These are phyloP conservation scores for Gobio occitaniae DNA, from an alignment of 2,797 vertebrate genomes.

Conservation along the genomic window DNA sequence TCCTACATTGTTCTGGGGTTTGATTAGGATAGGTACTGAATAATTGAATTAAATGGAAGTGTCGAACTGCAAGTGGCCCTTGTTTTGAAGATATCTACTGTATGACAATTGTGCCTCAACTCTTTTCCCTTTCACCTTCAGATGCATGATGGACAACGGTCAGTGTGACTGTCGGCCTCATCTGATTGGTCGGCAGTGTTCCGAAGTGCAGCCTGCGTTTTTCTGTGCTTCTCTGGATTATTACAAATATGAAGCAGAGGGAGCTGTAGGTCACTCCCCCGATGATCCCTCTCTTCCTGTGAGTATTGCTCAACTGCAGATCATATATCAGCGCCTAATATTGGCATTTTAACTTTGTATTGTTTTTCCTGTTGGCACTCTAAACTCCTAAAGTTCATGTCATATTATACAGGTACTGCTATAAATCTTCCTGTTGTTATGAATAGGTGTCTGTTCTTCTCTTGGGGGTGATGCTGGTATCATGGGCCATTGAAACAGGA, in stretches of 20 bases:
- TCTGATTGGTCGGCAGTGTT: conserved; percentile 83
- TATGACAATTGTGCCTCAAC: background rate
- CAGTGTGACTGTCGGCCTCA: conserved; percentile 86
- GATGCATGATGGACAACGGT: conserved; percentile 84
- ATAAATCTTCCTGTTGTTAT: conserved; percentile 37
- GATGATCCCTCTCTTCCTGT: conserved; percentile 79
- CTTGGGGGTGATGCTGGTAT: conserved; percentile 33
- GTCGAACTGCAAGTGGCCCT: background rate
- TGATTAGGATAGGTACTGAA: background rate
- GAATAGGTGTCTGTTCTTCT: conserved; percentile 22
- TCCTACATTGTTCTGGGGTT: background rate
- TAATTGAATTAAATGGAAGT: background rate
- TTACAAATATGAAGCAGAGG: conserved; percentile 86
- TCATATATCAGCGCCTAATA: background rate
- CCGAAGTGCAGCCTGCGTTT: conserved; percentile 84
- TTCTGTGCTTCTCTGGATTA: conserved; percentile 88
- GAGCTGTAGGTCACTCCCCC: conserved; percentile 72
- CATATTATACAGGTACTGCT: conserved; percentile 29
- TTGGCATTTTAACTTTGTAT: conserved; percentile 1
- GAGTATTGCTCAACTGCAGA: conserved; percentile 60
- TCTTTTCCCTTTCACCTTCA: conserved; percentile 54
- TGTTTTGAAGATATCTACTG: background rate
- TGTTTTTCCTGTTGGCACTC: conserved; percentile 17
- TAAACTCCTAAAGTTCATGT: conserved; percentile 15
- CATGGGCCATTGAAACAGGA: background rate